Evolutionary conservation across 2,797 vertebrate species (phyloP).

Genomic region (Artibeus jamaicensis): DNA sequence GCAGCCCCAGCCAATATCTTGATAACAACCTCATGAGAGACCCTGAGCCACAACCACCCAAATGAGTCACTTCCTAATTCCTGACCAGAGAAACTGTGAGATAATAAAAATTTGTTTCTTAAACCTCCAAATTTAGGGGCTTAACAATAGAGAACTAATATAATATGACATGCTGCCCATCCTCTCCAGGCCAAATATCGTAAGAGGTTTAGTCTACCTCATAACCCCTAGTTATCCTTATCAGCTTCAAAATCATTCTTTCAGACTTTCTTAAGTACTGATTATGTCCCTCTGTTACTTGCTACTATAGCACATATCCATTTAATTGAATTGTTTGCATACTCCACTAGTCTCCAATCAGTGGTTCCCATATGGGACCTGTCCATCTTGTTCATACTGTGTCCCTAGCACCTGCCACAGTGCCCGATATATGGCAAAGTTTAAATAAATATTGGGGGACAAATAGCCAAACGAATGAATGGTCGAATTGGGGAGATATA

Average conservation of each 20-base stretch:
- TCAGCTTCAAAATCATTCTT: conserved; percentile 11
- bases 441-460: not conserved
- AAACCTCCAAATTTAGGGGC: not conserved
- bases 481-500: not conserved
- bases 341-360: not conserved
- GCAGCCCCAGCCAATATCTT: not conserved
- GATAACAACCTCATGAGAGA: not conserved
- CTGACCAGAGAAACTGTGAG: not conserved
- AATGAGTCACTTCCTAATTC: not conserved
- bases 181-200: not conserved
- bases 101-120: conserved; percentile 50
- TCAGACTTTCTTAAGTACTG: not conserved
- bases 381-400: not conserved
- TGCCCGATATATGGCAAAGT: not conserved
- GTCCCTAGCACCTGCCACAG: not conserved
- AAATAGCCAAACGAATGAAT: not conserved
- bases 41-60: not conserved
- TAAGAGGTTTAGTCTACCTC: not conserved
- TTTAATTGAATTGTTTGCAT: not conserved
- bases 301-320: not conserved
- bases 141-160: not conserved
- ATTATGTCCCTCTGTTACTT: not conserved
- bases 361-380: not conserved
- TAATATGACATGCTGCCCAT: not conserved
- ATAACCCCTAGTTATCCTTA: not conserved